A percentile compares a stretch with the other conserved stretches of the same genome.
These are phyloP conservation scores for Campopleginae sp. DNA, from an alignment of 2,888 invertebrate genomes.

Conservation along the genomic window DNA sequence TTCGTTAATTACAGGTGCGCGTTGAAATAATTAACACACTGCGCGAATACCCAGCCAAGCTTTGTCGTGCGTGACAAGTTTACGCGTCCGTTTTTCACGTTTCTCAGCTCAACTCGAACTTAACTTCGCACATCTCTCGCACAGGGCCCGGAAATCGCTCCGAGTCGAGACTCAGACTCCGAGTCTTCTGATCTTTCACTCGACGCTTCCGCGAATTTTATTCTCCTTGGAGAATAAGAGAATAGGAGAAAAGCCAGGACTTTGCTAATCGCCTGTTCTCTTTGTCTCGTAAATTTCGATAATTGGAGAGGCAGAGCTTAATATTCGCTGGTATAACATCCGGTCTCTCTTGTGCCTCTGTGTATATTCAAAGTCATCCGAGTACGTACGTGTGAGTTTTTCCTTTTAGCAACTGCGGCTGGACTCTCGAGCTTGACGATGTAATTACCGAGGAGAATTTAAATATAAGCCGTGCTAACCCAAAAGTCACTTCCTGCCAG, in stretches of 20 bases:
- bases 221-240: slow-evolving; percentile 12
- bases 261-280: slow-evolving; percentile 44
- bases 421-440: slow-evolving; percentile 19
- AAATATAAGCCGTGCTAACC: slow-evolving; percentile 35
- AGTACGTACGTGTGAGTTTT: background rate
- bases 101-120: background rate
- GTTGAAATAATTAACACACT: slow-evolving; percentile 67
- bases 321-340: slow-evolving; percentile 31
- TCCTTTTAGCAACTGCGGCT: slow-evolving; percentile 18
- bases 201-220: slow-evolving; percentile 3
- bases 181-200: slow-evolving; percentile 7
- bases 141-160: background rate
- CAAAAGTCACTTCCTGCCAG: slow-evolving; percentile 47
- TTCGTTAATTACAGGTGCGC: slow-evolving; percentile 67
- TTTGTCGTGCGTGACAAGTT: background rate
- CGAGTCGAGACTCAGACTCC: background rate
- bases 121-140: slow-evolving; percentile 9
- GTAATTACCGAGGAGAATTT: slow-evolving; percentile 49
- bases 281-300: slow-evolving; percentile 50
- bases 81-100: slow-evolving; percentile 4
- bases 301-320: slow-evolving; percentile 54
- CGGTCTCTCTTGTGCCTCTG: slow-evolving; percentile 22
- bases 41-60: slow-evolving; percentile 46
- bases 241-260: background rate
- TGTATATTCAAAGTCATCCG: background rate